Conservation (phyloP, 1,140 invertebrate genomes). For the Penaeus indicus region DNA sequence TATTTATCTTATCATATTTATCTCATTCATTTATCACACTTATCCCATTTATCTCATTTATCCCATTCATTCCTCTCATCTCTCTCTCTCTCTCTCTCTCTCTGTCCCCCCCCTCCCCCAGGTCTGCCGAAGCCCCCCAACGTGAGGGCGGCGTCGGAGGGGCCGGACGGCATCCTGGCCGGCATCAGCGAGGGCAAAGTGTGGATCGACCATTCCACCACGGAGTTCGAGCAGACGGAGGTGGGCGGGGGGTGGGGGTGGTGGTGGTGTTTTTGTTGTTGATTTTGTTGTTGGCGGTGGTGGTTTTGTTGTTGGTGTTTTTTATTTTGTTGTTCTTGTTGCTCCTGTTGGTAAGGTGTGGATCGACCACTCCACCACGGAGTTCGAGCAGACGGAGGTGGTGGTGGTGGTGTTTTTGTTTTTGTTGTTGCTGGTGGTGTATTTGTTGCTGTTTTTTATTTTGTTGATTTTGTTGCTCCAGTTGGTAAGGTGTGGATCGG, state of each 20-base stretch:
- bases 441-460: too few relatives aligned
- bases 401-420: neutral
- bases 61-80: neutral
- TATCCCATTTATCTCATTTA: too few relatives aligned
- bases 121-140: constrained; percentile 61
- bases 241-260: neutral
- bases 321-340: neutral
- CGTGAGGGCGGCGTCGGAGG: constrained; percentile 50
- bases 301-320: too few relatives aligned
- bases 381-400: constrained; percentile 49
- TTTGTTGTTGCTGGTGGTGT: too few relatives aligned
- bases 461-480: too few relatives aligned
- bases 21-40: neutral
- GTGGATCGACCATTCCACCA: constrained; percentile 66
- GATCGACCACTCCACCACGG: constrained; percentile 65
- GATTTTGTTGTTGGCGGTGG: too few relatives aligned
- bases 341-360: constrained; percentile 30
- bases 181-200: constrained; percentile 38
- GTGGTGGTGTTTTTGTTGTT: neutral
- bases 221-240: constrained; percentile 56
- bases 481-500: constrained; percentile 60
- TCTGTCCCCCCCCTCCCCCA: neutral
- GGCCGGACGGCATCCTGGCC: constrained; percentile 55
- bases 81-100: neutral
- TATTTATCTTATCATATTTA: too few relatives aligned